Percentiles rank a stretch among this genome's conserved stretches.
Conservation (phyloP, 2,888 invertebrate genomes). For the Cataglyphis rosenhaueri region DNA sequence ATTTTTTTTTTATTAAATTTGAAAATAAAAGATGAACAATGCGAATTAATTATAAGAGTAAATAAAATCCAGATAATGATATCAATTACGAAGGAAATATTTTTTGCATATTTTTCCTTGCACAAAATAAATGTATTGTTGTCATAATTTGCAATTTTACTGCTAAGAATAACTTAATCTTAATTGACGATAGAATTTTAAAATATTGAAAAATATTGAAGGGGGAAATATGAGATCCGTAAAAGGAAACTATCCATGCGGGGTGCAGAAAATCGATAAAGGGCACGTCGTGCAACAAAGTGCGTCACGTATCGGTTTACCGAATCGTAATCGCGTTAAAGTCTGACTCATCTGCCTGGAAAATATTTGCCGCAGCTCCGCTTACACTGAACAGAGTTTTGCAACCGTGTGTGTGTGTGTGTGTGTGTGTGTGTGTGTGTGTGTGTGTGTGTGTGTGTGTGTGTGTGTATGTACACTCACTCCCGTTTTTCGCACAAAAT, state of each 20-base stretch:
- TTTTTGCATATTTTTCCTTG: background rate
- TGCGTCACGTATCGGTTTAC: slow-evolving; percentile 56
- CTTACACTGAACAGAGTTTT: background rate
- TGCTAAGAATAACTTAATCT: slow-evolving; percentile 18
- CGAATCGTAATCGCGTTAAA: slow-evolving; percentile 63
- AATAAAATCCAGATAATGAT: background rate
- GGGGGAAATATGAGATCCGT: background rate
- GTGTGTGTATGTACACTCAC: background rate
- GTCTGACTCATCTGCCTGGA: slow-evolving; percentile 25
- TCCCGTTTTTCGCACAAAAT: slow-evolving; percentile 18
- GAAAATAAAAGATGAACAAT: background rate
- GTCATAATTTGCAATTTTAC: slow-evolving; percentile 26
- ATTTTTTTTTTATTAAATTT: background rate
- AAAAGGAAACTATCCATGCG: background rate
- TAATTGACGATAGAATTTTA: slow-evolving; percentile 18
- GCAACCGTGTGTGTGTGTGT: background rate
- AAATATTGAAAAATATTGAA: slow-evolving; percentile 34
- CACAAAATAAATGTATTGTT: background rate
- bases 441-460: background rate
- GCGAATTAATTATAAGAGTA: background rate
- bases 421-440: background rate
- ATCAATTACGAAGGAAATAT: background rate
- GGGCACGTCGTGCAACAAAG: slow-evolving; percentile 13
- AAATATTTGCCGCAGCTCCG: slow-evolving; percentile 56
- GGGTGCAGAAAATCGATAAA: slow-evolving; percentile 48